Conservation (phyloP, 2,888 invertebrate species). For the Tiphia femorata region DNA sequence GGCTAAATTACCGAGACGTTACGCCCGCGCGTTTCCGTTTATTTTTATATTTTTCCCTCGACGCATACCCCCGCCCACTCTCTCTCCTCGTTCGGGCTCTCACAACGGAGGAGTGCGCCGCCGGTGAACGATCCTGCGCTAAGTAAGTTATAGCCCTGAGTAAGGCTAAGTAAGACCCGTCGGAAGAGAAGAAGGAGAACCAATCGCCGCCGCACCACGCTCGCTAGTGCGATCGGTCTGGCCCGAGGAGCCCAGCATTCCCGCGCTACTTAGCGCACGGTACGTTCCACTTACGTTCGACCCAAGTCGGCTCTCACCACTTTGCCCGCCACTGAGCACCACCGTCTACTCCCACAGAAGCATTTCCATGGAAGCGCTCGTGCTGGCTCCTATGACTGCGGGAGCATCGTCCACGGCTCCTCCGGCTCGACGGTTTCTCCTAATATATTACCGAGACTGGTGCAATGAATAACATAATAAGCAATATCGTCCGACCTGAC, state of each 20-base stretch:
- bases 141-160: slow-evolving; percentile 48
- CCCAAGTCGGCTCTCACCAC: slow-evolving; percentile 31
- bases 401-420: too few relatives aligned
- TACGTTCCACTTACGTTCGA: slow-evolving; percentile 59
- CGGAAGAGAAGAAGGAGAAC: slow-evolving; percentile 16
- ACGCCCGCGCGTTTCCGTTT: neutral
- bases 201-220: slow-evolving; percentile 18
- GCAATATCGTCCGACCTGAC: too few relatives aligned
- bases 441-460: too few relatives aligned
- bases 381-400: too few relatives aligned
- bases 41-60: slow-evolving; percentile 7
- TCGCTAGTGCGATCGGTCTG: slow-evolving; percentile 31
- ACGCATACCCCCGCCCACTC: too few relatives aligned
- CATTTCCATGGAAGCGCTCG: too few relatives aligned
- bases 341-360: too few relatives aligned
- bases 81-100: slow-evolving; percentile 5
- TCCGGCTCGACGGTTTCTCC: too few relatives aligned
- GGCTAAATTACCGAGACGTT: slow-evolving; percentile 1
- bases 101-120: slow-evolving; percentile 14
- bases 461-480: too few relatives aligned
- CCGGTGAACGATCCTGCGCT: slow-evolving; percentile 50
- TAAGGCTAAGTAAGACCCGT: slow-evolving; percentile 24
- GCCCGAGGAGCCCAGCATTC: slow-evolving; percentile 48
- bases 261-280: slow-evolving; percentile 55
- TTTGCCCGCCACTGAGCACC: slow-evolving; percentile 30